These are phyloP conservation scores for Lamproptera curius DNA, from an alignment of 2,888 invertebrate genomes.

Conservation along the genomic window DNA sequence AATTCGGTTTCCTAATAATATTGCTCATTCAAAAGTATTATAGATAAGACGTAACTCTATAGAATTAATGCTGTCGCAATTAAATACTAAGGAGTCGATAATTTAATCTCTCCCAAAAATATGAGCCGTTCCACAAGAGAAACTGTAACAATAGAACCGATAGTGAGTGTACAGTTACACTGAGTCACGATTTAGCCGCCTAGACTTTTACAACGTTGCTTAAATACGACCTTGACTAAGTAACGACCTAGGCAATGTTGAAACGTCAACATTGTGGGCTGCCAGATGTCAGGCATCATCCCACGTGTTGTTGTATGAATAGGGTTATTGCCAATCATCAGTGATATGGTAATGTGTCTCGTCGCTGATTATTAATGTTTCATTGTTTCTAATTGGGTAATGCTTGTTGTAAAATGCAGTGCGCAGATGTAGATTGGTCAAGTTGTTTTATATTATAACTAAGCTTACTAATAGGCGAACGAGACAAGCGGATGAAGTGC, in stretches of 20 bases:
- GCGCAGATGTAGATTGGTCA: no score
- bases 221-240: conserved; percentile 19
- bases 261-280: conserved; percentile 21
- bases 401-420: no score
- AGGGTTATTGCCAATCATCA: not conserved
- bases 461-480: no score
- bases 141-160: not conserved
- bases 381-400: not conserved
- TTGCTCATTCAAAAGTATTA: not conserved
- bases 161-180: not conserved
- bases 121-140: not conserved
- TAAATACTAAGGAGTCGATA: not conserved
- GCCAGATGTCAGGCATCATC: not conserved
- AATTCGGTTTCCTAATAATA: not conserved
- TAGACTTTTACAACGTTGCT: conserved; percentile 11
- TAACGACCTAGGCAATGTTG: no score
- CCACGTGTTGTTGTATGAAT: not conserved
- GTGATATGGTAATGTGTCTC: not conserved
- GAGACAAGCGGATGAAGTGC: no score
- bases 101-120: not conserved
- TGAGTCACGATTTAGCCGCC: conserved; percentile 3
- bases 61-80: not conserved
- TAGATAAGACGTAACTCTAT: not conserved
- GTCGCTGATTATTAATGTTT: not conserved
- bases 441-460: no score